Conservation (phyloP, 2,113 vertebrate species). For the Trematocara nigrifrons region DNA sequence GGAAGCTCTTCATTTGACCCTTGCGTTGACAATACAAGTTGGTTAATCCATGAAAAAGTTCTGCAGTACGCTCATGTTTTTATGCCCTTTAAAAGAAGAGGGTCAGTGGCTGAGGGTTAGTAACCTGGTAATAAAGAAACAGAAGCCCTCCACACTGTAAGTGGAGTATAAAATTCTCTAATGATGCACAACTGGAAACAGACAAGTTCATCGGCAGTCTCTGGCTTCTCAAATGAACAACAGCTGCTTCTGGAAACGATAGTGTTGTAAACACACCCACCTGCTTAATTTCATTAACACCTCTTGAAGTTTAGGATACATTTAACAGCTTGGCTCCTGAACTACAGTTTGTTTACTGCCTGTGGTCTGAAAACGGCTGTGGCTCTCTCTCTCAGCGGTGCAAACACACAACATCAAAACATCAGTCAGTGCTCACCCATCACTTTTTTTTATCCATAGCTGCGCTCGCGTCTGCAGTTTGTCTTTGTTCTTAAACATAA, state of each 20-base stretch:
- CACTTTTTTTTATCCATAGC: not conserved
- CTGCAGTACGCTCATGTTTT: not conserved
- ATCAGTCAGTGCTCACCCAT: not conserved
- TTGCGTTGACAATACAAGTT: not conserved
- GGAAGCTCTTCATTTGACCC: slow-evolving; percentile 7
- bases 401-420: not conserved
- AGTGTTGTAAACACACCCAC: slow-evolving; percentile 4
- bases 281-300: slow-evolving; percentile 53
- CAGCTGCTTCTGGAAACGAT: slow-evolving; percentile 23
- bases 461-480: not conserved
- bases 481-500: not conserved
- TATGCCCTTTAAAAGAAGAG: not conserved
- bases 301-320: slow-evolving; percentile 25
- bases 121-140: not conserved
- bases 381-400: not conserved
- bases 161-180: slow-evolving; percentile 3
- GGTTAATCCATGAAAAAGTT: not conserved
- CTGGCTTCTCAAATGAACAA: slow-evolving; percentile 2
- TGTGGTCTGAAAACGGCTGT: not conserved
- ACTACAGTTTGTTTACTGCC: slow-evolving; percentile 18
- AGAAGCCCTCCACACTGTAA: not conserved
- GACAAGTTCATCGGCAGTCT: not conserved
- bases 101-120: not conserved
- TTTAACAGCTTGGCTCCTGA: slow-evolving; percentile 15
- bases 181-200: not conserved